Evolutionary conservation across 2,797 vertebrate species (phyloP).

Genomic region (Cossypha heuglini): DNA sequence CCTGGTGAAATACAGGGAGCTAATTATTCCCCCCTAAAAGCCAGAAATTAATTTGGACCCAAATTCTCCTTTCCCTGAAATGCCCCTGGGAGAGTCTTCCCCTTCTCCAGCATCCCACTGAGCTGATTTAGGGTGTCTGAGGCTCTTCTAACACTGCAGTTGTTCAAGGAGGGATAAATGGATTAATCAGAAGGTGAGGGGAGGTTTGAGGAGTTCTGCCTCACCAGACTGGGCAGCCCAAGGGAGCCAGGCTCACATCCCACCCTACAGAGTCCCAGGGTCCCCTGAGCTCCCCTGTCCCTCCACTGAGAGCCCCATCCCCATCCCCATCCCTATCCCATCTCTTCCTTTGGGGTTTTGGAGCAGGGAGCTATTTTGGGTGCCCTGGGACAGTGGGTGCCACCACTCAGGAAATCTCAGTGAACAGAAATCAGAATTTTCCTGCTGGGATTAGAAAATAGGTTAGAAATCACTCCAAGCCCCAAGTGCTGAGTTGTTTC

Average conservation of each 20-base stretch:
- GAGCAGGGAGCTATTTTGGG: not conserved
- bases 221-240: not conserved
- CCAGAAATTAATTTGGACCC: not conserved
- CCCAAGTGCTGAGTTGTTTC: not conserved
- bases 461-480: not conserved
- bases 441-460: not conserved
- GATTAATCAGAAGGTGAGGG: rapidly evolving
- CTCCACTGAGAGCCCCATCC: not conserved
- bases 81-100: rapidly evolving
- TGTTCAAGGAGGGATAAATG: not conserved
- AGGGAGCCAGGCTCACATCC: not conserved
- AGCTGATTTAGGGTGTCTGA: not conserved
- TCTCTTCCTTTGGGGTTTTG: not conserved
- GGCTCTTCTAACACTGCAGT: rapidly evolving
- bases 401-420: rapidly evolving
- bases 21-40: not conserved
- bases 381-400: not conserved
- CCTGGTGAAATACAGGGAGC: not conserved
- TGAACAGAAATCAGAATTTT: rapidly evolving
- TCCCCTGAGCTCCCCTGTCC: not conserved
- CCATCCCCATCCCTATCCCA: not conserved
- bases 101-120: not conserved
- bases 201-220: not conserved
- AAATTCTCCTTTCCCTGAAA: not conserved
- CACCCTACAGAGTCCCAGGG: rapidly evolving